Evolutionary conservation across 1,140 invertebrate genomes (phyloP).

Genomic region (Steinernema khuongi): DNA sequence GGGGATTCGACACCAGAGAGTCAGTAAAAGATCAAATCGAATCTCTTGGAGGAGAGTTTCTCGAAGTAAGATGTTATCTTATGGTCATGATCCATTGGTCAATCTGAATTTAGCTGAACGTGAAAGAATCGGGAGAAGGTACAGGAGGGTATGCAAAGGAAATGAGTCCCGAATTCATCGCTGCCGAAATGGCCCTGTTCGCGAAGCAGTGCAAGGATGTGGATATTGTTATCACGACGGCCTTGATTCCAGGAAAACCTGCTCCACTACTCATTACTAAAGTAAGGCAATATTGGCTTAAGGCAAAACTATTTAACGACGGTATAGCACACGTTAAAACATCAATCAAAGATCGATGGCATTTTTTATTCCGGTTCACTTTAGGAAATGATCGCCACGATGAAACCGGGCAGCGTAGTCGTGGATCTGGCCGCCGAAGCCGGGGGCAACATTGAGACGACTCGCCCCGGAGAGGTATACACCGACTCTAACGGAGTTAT

Average conservation of each 20-base stretch:
- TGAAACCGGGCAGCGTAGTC: conserved; percentile 82
- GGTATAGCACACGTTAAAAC: conserved; percentile 12
- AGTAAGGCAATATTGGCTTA: too few species aligned
- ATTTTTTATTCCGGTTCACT: conserved; percentile 20
- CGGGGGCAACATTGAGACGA: conserved; percentile 81
- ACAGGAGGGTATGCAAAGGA: conserved; percentile 80
- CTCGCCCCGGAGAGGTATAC: conserved; percentile 72
- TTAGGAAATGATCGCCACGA: conserved; percentile 73
- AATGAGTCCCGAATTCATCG: conserved; percentile 81
- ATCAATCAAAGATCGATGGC: background rate
- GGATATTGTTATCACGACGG: conserved; percentile 76
- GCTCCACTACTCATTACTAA: conserved; percentile 76
- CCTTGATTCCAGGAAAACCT: conserved; percentile 79
- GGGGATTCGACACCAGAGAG: conserved; percentile 78
- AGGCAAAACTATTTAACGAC: background rate
- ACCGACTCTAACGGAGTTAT: conserved; percentile 70
- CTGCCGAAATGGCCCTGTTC: conserved; percentile 78
- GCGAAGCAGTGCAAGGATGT: conserved; percentile 75
- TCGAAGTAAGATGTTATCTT: conserved; percentile 71
- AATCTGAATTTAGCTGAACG: conserved; percentile 26
- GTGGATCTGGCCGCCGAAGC: conserved; percentile 82
- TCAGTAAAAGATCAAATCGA: conserved; percentile 85
- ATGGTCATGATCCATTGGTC: conserved; percentile 18
- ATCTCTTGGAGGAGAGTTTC: conserved; percentile 78
- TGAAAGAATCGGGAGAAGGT: conserved; percentile 75